Base-by-base conservation (phyloP, 2,797 vertebrate species). In the Lepus oiostolus region DNA sequence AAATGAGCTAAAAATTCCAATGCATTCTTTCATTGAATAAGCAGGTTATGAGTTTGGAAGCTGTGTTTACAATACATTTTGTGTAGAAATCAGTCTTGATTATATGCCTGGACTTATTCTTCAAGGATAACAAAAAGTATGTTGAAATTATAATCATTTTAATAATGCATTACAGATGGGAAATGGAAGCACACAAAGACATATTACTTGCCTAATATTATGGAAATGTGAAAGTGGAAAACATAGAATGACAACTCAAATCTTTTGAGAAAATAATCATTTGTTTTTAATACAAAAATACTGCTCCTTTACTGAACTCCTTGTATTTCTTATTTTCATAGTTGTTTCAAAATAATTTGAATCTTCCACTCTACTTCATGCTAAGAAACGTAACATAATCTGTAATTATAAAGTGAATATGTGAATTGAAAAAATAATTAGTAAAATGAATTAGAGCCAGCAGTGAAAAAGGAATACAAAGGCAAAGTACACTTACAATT, bases 241-340 rank as follows among this genome's bases (percentile, higher is more conserved):
- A 19, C 7, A 60, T 7, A 70, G 3, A 14, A 14, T 52, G 65
- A 12, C 10, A 22, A 26, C 7, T 47, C 9, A 16, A 62, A n/a
- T 60, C 17, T 81, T 76, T 24, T 75, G 14, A 80, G 38, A 94
- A 81, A 70, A 50, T 30, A 58, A 60, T 17, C 38, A 52, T 26
- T 28, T 32, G 4, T 2, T 22, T 81, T 84, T 52, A 32, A 85
- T 70, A 17, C 3, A 86, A 70, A 76, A 72, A 28, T 60, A 30
- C 21, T 81, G 7, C 50, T 72, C 0, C 30, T 80, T 63, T n/a
- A 47, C 77, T 72, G 47, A 77, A 77, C 42, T 93, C 4, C 19
- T 84, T 91, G 4, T 47, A 35, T 30, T 86, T 90, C 60, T 12
- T 63, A 9, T 54, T 95, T 86, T 86, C 38, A 71, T 67, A 28